Percentiles rank a stretch among this genome's conserved stretches.
Conservation (phyloP, 2,888 invertebrate genomes). For the Scaptomyza caliginosa region DNA sequence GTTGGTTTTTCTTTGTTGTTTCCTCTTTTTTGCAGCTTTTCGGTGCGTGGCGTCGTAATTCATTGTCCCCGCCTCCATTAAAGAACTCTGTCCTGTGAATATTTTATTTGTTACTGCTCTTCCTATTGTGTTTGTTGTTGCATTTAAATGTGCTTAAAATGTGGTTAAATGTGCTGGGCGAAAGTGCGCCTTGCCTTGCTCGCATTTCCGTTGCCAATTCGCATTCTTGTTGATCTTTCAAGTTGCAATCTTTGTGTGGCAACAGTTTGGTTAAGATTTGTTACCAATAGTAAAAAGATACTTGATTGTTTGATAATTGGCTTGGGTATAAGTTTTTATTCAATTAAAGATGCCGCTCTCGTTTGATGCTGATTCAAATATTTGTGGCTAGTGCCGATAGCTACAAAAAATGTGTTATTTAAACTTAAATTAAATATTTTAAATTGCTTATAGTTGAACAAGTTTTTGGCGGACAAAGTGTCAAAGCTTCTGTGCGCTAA, state of each 20-base stretch:
- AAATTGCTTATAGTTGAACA: constrained; percentile 40
- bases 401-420: constrained; percentile 37
- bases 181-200: constrained; percentile 41
- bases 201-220: constrained; percentile 41
- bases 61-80: constrained; percentile 47
- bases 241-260: constrained; percentile 47
- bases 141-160: constrained; percentile 69
- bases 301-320: constrained; percentile 1
- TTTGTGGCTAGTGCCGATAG: too few relatives aligned
- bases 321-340: neutral
- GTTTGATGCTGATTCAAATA: too few relatives aligned
- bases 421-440: constrained; percentile 57
- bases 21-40: constrained; percentile 44
- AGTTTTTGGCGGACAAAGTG: constrained; percentile 22
- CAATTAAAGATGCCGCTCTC: too few relatives aligned
- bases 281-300: constrained; percentile 25
- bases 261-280: constrained; percentile 43
- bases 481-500: constrained; percentile 45
- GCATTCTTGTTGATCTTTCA: constrained; percentile 41
- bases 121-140: constrained; percentile 49
- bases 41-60: constrained; percentile 64
- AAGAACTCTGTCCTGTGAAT: constrained; percentile 34
- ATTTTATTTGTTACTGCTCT: constrained; percentile 48
- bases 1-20: neutral
- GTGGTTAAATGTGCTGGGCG: constrained; percentile 58